phyloP scores from a whole-genome alignment of 1,140 invertebrate genomes.

The Leptopilina clavipes region DNA sequence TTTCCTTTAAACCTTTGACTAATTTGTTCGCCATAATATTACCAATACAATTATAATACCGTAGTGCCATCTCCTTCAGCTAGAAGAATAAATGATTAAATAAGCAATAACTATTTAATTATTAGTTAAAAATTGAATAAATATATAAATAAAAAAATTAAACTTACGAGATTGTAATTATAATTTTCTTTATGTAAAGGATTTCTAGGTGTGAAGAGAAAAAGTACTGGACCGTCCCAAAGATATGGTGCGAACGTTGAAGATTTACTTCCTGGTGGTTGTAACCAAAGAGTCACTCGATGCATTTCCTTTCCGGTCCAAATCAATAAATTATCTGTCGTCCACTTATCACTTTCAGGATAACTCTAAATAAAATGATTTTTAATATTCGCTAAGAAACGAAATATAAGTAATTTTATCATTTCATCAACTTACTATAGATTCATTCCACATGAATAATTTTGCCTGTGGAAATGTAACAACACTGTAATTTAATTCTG shows the following conservation, averaged over 20 bases:
- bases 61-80: constrained; percentile 80
- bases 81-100: constrained; percentile 54
- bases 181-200: constrained; percentile 77
- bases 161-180: constrained; percentile 80
- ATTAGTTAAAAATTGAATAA: constrained; percentile 26
- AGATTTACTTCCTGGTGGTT: constrained; percentile 81
- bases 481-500: constrained; percentile 73
- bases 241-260: constrained; percentile 78
- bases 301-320: constrained; percentile 79
- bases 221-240: constrained; percentile 79
- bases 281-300: constrained; percentile 78
- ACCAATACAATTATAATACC: constrained; percentile 80
- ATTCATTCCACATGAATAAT: constrained; percentile 82
- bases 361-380: constrained; percentile 74
- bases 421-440: constrained; percentile 74
- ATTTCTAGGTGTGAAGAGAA: constrained; percentile 84
- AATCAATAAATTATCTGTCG: constrained; percentile 71
- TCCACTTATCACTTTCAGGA: constrained; percentile 72
- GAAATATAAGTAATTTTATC: constrained; percentile 37
- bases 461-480: constrained; percentile 74
- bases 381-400: constrained; percentile 31
- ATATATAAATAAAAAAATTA: constrained; percentile 44
- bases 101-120: not conserved
- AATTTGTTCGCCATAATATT: constrained; percentile 73
- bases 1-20: constrained; percentile 52